Base-by-base conservation (phyloP, 2,888 invertebrate species). In the Gastracanthus pulcherrimus region DNA sequence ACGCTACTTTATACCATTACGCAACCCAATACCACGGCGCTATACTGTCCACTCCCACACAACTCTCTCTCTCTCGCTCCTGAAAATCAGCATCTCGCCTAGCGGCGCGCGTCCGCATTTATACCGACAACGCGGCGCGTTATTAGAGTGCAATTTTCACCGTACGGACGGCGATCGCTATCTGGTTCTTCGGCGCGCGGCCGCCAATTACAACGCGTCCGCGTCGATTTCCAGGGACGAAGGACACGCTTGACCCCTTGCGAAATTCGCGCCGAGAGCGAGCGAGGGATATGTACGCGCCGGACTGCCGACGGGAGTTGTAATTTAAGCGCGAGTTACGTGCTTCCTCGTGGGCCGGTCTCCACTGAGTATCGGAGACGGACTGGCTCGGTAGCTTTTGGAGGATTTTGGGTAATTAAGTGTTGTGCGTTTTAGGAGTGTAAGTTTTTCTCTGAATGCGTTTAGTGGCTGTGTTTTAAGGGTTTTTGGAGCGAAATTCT, bases 141-240 rank as follows among this genome's bases (percentile, higher is more conserved):
- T 60, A 77, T 77, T 77, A 77, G 76, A 77, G 60, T 70, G 78
- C 55, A 41, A 78, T 78, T 71, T 78, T 74, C 79, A 74, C 67
- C 67, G 31, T 6, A 31, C 13, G 9, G 23, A 16, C 55, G 34
- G 13, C 13, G 79, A 74, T 74, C 72, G 69, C 7, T 80, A 75
- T 80, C 75, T n/a, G n/a, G 80, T 69, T 69, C 70, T 67, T 34
- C 48, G 13, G 48, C 64, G 23, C 31, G 11, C 31, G 66, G 79
- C 79, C 79, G 79, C 79, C 79, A 79, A 79, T 79, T 79, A 79
- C 67, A 67, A 76, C 36, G 66, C 67, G 74, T 67, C 67, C 67
- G 45, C 48, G n/a, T n/a, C n/a, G 26, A 55, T 55, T 55, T 55
- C 55, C 26, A 26, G 13, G 55, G 29, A 38, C 64, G 77, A 75